Conservation (phyloP, 2,113 vertebrate genomes). For the Eudyptes chrysolophus region DNA sequence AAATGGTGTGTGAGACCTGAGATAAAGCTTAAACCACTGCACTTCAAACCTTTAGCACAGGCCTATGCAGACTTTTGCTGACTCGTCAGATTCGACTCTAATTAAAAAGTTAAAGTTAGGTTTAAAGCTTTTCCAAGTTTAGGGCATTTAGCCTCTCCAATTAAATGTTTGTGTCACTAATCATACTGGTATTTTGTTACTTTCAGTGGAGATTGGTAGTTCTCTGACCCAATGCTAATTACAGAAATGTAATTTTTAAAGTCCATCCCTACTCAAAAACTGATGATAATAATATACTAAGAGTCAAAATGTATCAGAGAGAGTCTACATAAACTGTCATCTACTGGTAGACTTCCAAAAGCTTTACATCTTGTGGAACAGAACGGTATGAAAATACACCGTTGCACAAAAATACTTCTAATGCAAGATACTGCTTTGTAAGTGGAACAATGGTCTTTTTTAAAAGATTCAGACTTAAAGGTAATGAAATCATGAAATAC, state of each 20-base stretch:
- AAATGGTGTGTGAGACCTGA: conserved; percentile 21
- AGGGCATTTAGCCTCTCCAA: background rate
- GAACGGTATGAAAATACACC: background rate
- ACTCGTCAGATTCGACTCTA: background rate
- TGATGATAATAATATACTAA: background rate
- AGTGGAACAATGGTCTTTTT: background rate
- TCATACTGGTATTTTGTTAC: background rate
- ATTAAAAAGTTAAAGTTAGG: conserved; percentile 13
- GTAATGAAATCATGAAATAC: background rate
- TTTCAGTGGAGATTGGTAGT: background rate
- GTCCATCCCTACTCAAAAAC: background rate
- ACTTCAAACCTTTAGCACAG: conserved; percentile 6
- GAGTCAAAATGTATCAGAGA: background rate
- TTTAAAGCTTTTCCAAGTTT: background rate
- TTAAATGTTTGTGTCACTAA: background rate
- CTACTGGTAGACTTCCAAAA: background rate
- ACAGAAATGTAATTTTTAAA: background rate
- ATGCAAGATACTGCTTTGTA: background rate
- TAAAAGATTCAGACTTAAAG: background rate
- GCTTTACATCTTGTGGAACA: background rate
- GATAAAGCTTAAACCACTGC: conserved; percentile 46
- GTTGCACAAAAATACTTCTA: background rate
- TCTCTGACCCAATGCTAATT: background rate
- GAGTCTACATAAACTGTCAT: background rate
- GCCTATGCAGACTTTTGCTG: background rate